phyloP scores from a whole-genome alignment of 2,888 invertebrate species.

The Apotomis betuletana region DNA sequence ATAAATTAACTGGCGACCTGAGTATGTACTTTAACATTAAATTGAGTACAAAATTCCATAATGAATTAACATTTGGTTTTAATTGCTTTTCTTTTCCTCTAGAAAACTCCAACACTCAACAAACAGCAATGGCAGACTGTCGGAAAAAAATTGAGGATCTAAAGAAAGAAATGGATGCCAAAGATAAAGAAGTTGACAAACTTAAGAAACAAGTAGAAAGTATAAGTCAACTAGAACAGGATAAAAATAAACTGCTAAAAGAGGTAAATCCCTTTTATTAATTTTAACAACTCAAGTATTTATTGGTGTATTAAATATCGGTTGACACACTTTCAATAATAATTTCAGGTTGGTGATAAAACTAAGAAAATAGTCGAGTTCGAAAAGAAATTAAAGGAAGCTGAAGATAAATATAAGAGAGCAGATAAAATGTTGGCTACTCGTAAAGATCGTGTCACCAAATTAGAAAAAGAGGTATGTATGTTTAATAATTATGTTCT shows the following conservation, averaged over 20 bases:
- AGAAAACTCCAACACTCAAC: slow-evolving; percentile 83
- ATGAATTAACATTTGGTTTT: neutral
- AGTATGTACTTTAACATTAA: slow-evolving; percentile 67
- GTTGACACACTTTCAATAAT: slow-evolving; percentile 1
- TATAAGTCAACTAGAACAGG: slow-evolving; percentile 77
- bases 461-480: slow-evolving; percentile 85
- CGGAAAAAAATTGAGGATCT: slow-evolving; percentile 86
- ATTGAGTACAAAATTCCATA: neutral
- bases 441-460: slow-evolving; percentile 83
- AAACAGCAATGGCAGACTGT: slow-evolving; percentile 80
- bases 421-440: slow-evolving; percentile 80
- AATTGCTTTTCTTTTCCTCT: slow-evolving; percentile 44
- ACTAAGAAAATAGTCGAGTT: slow-evolving; percentile 85
- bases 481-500: neutral
- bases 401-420: slow-evolving; percentile 86
- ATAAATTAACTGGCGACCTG: slow-evolving; percentile 83
- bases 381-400: slow-evolving; percentile 86
- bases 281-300: neutral
- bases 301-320: neutral
- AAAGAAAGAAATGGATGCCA: slow-evolving; percentile 85
- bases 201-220: slow-evolving; percentile 84
- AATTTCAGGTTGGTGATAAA: slow-evolving; percentile 84
- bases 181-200: slow-evolving; percentile 85
- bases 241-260: slow-evolving; percentile 83
- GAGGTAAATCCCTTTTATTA: slow-evolving; percentile 69